These are phyloP conservation scores for Pedionomus torquatus DNA, from an alignment of 2,113 vertebrate genomes.

Conservation along the genomic window DNA sequence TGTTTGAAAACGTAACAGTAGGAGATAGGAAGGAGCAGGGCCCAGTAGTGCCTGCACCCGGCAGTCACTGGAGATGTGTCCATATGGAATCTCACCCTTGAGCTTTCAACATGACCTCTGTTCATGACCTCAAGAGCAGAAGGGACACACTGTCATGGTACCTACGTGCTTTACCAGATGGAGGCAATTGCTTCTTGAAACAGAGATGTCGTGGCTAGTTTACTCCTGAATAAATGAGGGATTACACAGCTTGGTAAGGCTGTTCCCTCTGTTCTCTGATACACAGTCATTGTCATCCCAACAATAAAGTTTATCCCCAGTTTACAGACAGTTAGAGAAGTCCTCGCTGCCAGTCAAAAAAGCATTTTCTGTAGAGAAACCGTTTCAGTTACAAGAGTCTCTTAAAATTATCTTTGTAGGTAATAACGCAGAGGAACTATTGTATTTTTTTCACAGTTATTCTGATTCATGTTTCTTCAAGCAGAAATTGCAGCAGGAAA, in stretches of 20 bases:
- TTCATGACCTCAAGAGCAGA: neutral
- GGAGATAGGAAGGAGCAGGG: neutral
- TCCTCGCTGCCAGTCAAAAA: neutral
- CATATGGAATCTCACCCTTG: neutral
- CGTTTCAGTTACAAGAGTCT: neutral
- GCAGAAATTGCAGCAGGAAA: neutral
- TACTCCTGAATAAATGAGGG: neutral
- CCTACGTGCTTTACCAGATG: neutral
- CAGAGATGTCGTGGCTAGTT: neutral
- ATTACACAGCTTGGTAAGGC: neutral
- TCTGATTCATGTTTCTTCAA: neutral
- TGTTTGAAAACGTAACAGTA: neutral
- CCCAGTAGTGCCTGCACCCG: neutral
- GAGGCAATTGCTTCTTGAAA: neutral
- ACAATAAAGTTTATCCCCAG: neutral
- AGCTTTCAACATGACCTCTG: neutral
- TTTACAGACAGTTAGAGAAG: neutral
- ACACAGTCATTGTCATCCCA: neutral
- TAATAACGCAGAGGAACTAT: neutral
- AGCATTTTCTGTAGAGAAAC: neutral
- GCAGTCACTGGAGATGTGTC: neutral
- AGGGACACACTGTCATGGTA: neutral
- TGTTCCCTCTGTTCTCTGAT: neutral
- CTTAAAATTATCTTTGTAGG: neutral
- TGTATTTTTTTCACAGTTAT: neutral